Percentiles rank a stretch among this genome's conserved stretches.
phyloP scores from a whole-genome alignment of 2,888 invertebrate species.

The Microplitis manilae region DNA sequence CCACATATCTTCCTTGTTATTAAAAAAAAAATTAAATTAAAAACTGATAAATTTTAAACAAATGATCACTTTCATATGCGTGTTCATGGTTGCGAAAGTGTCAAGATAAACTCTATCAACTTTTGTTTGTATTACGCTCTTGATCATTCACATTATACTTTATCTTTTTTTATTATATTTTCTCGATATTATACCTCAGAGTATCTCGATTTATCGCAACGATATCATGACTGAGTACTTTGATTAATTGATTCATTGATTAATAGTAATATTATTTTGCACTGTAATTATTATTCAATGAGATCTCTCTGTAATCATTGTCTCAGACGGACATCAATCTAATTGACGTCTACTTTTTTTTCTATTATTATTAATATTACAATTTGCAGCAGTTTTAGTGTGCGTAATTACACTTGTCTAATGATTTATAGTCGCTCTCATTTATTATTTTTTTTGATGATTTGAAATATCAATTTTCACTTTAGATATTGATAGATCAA shows the following conservation, averaged over 20 bases:
- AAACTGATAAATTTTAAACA: conserved; percentile 1
- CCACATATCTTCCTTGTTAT: conserved; percentile 10
- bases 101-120: conserved; percentile 38
- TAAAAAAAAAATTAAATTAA: neutral
- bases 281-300: neutral
- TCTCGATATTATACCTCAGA: neutral
- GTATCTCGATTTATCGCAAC: conserved; percentile 7
- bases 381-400: neutral
- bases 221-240: conserved; percentile 14
- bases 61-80: conserved; percentile 7
- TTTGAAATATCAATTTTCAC: neutral
- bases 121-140: conserved; percentile 16
- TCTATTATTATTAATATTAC: neutral
- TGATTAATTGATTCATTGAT: conserved; percentile 23
- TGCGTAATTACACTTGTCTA: neutral
- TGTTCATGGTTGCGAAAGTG: conserved; percentile 50
- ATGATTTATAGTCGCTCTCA: neutral
- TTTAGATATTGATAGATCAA: neutral
- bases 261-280: neutral
- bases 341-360: neutral
- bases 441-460: neutral
- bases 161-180: neutral
- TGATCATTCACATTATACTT: conserved; percentile 12
- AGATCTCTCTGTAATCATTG: neutral
- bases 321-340: neutral